A percentile compares a stretch with the other conserved stretches of the same genome.
Conservation (phyloP, 2,888 invertebrate genomes). For the Drosophila paramelanica region DNA sequence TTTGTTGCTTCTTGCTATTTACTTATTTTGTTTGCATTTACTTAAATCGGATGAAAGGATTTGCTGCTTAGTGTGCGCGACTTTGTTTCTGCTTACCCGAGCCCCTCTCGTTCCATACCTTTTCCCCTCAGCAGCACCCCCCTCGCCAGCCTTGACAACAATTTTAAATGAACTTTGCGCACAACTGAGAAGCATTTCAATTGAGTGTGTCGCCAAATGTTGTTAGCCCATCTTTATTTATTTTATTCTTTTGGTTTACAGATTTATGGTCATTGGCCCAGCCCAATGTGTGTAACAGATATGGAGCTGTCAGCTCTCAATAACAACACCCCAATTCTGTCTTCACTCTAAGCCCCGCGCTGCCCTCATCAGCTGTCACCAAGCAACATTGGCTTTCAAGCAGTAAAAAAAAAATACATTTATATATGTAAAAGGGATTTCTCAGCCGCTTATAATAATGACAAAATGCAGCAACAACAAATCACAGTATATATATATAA, state of each 20-base stretch:
- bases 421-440: conserved; percentile 61
- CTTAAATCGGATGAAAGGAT: conserved; percentile 80
- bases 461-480: conserved; percentile 63
- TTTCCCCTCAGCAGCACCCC: neutral
- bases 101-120: conserved; percentile 1
- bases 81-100: conserved; percentile 53
- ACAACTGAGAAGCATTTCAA: conserved; percentile 60
- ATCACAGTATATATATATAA: conserved; percentile 54
- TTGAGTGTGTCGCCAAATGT: conserved; percentile 55
- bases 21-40: conserved; percentile 80
- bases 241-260: conserved; percentile 26
- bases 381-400: conserved; percentile 41
- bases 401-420: neutral
- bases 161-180: conserved; percentile 63
- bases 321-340: neutral
- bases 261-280: conserved; percentile 62
- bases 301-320: conserved; percentile 27
- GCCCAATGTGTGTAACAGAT: conserved; percentile 62
- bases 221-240: conserved; percentile 17
- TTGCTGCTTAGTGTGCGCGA: conserved; percentile 79
- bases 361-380: conserved; percentile 52
- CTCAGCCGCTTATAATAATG: conserved; percentile 77
- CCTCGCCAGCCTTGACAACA: conserved; percentile 10
- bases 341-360: neutral
- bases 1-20: conserved; percentile 79